Percentiles rank a stretch among this genome's conserved stretches.
phyloP scores from a whole-genome alignment of 1,140 invertebrate genomes.

The Drosophila melanica region DNA sequence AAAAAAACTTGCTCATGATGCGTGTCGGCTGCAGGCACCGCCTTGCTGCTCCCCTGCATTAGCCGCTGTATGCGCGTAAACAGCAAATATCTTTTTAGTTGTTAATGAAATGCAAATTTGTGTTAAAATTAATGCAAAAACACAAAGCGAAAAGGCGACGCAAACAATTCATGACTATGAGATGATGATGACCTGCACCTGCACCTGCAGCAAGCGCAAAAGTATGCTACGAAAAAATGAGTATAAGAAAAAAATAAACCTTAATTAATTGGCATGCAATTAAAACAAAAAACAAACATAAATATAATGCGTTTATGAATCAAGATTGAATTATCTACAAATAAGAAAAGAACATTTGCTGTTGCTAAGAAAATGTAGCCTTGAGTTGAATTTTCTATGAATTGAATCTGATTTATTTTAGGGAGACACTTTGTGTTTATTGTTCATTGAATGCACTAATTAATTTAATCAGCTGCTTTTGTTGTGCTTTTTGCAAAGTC shows the following conservation, averaged over 20 bases:
- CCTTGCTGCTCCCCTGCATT: background rate
- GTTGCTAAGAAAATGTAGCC: background rate
- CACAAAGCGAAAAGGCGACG: slow-evolving; percentile 15
- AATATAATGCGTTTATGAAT: slow-evolving; percentile 7
- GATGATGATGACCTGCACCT: background rate
- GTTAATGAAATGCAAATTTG: slow-evolving; percentile 73
- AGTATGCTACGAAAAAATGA: slow-evolving; percentile 16
- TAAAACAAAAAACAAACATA: slow-evolving; percentile 31
- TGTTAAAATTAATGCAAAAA: slow-evolving; percentile 62
- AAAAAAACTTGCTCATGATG: slow-evolving; percentile 45
- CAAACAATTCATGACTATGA: slow-evolving; percentile 5
- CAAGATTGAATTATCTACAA: background rate
- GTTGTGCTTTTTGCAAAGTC: slow-evolving; percentile 2
- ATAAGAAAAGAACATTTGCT: too few species aligned
- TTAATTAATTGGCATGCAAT: slow-evolving; percentile 6
- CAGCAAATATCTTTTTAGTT: slow-evolving; percentile 58
- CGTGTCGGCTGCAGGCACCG: slow-evolving; percentile 32
- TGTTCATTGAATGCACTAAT: slow-evolving; percentile 32
- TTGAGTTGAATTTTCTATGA: background rate
- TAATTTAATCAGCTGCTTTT: slow-evolving; percentile 43
- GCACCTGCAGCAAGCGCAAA: slow-evolving; percentile 5
- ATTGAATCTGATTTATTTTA: background rate
- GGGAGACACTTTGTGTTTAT: background rate
- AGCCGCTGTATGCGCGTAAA: slow-evolving; percentile 5
- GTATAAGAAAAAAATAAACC: background rate